Percentiles rank a stretch among this genome's conserved stretches.
These are phyloP conservation scores for Dicerorhinus sumatrensis DNA, from an alignment of 2,113 vertebrate species.

Conservation along the genomic window DNA sequence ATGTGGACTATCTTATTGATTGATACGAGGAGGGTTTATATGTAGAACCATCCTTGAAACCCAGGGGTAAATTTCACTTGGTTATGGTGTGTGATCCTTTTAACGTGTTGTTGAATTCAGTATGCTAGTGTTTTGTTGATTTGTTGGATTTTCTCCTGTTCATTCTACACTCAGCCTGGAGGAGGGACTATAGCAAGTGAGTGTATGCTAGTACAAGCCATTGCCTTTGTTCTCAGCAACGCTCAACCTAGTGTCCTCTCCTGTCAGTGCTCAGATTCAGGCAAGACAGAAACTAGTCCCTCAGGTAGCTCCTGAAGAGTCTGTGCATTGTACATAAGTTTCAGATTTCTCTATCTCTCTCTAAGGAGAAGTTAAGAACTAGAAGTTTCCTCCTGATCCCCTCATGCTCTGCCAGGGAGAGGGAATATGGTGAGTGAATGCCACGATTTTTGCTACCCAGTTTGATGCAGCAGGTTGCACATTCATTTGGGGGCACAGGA, in stretches of 20 bases:
- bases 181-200: no score
- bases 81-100: no score
- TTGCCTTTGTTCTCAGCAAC: neutral
- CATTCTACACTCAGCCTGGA: no score
- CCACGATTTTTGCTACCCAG: neutral
- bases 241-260: neutral
- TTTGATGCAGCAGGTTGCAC: neutral
- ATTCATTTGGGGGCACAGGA: neutral
- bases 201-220: neutral
- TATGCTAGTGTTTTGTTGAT: no score
- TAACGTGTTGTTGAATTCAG: no score
- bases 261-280: neutral
- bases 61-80: no score
- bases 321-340: neutral
- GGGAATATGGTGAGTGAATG: neutral
- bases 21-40: no score
- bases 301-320: neutral
- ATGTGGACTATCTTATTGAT: no score
- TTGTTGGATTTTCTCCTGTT: no score
- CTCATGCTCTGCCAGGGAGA: neutral
- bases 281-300: neutral
- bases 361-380: neutral
- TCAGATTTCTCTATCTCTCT: neutral
- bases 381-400: no score
- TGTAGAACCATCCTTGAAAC: no score